Evolutionary conservation across 2,888 invertebrate species (phyloP), one percentile per base, ranked within the genome.

Genomic region (Cryptocheilus praepositus): DNA sequence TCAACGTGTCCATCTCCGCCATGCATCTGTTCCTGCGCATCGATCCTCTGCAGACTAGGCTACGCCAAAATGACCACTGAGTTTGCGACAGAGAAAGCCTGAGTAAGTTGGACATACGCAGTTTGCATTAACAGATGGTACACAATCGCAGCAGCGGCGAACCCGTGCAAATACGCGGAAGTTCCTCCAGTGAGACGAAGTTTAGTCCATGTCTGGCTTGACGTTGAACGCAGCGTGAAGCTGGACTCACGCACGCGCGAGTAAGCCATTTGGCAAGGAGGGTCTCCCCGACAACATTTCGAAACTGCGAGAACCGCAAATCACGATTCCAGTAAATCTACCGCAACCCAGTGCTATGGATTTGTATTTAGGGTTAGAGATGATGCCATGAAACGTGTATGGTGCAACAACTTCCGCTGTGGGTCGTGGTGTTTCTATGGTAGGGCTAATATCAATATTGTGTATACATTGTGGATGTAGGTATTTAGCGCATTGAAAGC

Each of bases 51-150:
- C 36, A 11, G 11, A 11, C 36, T 1, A 7, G 36, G 4, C 36
- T 11, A 2, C 5, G 8, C 36, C 1, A 36, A 36, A 36, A 36
- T 36, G 36, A 36, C 36, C 11, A 11, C 13, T 11, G 36, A 36
- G 4, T 36, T 11, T 11, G 36, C 36, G 36, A 36, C 36, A 36
- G 36, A 11, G 13, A 36, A 36, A 36, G 3, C 36, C 36, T 11
- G 36, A 13, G 21, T 19, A 44, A 11, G 55, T 16, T 19, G 19
- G 45, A 16, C 22, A 8, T 45, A 45, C 60, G 55, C 28, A 63
- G 60, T 63, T 64, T 68, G 49, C 57, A 46, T 61, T 54, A 59
- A 19, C 59, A 58, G 58, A 59, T 64, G 64, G 28, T 46, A 53
- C 53, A 52, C 64, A 59, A 64, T 58, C 58, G 58, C 58, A 28